Conservation (phyloP, 2,888 invertebrate genomes). For the Thumatha senex region DNA sequence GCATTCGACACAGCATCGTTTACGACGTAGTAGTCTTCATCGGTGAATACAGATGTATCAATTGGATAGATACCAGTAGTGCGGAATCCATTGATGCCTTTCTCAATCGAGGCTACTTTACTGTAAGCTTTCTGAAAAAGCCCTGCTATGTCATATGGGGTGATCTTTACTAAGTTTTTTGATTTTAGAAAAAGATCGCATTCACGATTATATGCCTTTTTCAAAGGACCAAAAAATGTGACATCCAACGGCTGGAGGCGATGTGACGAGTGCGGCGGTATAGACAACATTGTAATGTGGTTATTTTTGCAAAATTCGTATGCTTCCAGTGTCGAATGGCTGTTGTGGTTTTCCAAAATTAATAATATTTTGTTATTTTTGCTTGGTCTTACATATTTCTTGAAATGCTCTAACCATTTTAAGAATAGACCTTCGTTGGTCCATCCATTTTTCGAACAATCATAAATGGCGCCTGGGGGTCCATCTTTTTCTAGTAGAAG, state of each 20-base stretch:
- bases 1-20: not conserved
- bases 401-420: too few relatives aligned
- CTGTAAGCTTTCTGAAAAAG: conserved; percentile 9
- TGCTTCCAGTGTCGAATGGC: conserved; percentile 21
- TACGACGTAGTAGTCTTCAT: conserved; percentile 11
- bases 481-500: too few relatives aligned
- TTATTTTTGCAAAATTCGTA: conserved; percentile 28
- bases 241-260: conserved; percentile 35
- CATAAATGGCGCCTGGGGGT: too few relatives aligned
- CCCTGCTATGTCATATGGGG: not conserved
- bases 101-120: conserved; percentile 12
- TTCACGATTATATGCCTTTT: conserved; percentile 36
- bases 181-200: conserved; percentile 26
- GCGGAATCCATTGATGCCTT: conserved; percentile 14
- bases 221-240: conserved; percentile 37
- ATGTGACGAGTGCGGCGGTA: conserved; percentile 33
- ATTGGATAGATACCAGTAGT: conserved; percentile 31
- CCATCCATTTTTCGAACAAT: too few relatives aligned
- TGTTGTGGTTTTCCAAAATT: conserved; percentile 35
- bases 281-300: conserved; percentile 16
- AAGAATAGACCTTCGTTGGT: too few relatives aligned
- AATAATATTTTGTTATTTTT: conserved; percentile 12
- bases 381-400: too few relatives aligned
- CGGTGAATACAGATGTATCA: conserved; percentile 16
- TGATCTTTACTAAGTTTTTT: not conserved